Percentiles rank a stretch among this genome's conserved stretches.
Conservation (phyloP, 2,113 vertebrate species). For the Acinonyx jubatus region DNA sequence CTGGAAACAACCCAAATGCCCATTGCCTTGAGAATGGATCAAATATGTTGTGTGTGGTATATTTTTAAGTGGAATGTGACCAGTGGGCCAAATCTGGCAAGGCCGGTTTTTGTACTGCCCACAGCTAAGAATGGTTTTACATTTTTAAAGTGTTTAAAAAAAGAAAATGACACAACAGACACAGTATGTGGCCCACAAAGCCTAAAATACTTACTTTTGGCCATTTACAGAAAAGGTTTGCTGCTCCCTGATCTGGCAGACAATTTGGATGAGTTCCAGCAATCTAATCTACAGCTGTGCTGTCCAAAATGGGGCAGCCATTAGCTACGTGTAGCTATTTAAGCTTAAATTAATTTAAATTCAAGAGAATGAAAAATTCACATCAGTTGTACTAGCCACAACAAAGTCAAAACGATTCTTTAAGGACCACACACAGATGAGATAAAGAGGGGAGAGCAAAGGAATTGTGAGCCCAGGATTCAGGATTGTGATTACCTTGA, state of each 20-base stretch:
- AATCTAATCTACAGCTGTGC: background rate
- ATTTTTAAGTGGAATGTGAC: background rate
- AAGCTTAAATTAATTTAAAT: background rate
- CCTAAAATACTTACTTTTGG: slow-evolving; percentile 27
- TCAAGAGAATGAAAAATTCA: background rate
- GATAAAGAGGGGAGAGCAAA: background rate
- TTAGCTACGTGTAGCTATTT: background rate
- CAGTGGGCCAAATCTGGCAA: background rate
- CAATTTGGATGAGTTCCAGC: background rate
- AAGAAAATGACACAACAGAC: background rate
- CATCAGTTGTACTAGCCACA: background rate
- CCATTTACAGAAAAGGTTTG: background rate
- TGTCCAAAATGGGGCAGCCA: background rate
- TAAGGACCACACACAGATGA: background rate
- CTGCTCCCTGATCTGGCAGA: background rate
- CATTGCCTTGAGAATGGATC: background rate
- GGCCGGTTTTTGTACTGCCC: background rate
- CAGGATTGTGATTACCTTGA: background rate
- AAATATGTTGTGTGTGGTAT: background rate
- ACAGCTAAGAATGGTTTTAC: slow-evolving; percentile 12
- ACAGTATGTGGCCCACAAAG: background rate
- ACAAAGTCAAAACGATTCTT: background rate
- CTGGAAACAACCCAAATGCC: background rate
- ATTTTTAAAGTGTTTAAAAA: slow-evolving; percentile 39
- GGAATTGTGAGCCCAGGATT: background rate